These are phyloP conservation scores for Venturia canescens DNA, from an alignment of 1,140 invertebrate species.

Conservation along the genomic window DNA sequence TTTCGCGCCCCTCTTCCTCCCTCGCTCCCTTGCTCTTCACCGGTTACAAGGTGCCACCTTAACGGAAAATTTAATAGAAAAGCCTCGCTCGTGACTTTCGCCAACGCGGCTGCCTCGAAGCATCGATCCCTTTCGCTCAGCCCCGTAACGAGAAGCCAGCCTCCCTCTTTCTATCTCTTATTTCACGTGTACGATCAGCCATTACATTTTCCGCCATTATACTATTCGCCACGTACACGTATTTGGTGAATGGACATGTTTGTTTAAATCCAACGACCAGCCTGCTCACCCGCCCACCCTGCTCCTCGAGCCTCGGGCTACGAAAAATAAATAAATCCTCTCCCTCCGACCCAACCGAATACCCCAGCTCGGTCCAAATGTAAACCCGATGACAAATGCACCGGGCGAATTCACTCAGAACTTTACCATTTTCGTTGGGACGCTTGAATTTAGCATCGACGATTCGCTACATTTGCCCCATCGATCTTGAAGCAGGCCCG, in stretches of 20 bases:
- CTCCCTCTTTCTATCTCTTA: neutral
- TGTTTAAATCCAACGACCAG: too few relatives aligned
- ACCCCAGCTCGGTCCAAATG: too few relatives aligned
- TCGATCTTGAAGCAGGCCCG: too few relatives aligned
- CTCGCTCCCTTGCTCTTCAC: neutral
- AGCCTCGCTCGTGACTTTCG: conserved; percentile 50
- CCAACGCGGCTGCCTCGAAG: conserved; percentile 52
- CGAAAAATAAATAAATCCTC: conserved; percentile 16
- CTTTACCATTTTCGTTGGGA: too few relatives aligned
- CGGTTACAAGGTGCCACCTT: conserved; percentile 25
- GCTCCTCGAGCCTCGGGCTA: neutral
- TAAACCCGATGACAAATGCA: too few relatives aligned
- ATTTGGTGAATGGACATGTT: too few relatives aligned
- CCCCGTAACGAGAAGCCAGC: conserved; percentile 25
- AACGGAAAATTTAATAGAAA: conserved; percentile 54
- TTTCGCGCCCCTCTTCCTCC: neutral
- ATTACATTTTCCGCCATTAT: conserved; percentile 29
- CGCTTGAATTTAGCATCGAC: too few relatives aligned
- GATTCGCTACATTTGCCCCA: too few relatives aligned
- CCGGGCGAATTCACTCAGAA: too few relatives aligned
- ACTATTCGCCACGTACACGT: neutral
- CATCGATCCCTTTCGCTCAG: conserved; percentile 47
- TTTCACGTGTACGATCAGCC: conserved; percentile 4
- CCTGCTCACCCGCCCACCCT: too few relatives aligned
- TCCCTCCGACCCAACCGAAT: too few relatives aligned